Evolutionary conservation across 2,888 invertebrate species (phyloP), one percentile per base, ranked within the genome.

Genomic region (Halocaridina rubra): DNA sequence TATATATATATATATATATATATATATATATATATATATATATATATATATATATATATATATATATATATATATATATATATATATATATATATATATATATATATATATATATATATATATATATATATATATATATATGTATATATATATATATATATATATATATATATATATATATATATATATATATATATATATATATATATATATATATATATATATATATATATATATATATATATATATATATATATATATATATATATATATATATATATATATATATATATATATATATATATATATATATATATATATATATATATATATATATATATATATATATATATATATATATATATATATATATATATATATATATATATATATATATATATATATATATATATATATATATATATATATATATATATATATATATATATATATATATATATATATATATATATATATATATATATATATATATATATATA

Each of bases 131-230:
- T 75, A 75, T 75, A 46, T 46, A 75, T 75, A 75, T 75, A 46
- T 75, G n/a, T 46, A 46, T 75, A 75, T 75, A 46, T 46, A 46
- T 46, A 75, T 46, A 39, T 75, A 75, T 75, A 75, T 75, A 75
- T 75, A 75, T 46, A 75, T 75, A 46, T 75, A 59, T 75, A 46
- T 75, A 46, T 75, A 75, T 59, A 46, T 75, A 75, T 75, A 59
- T 75, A 75, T 75, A 75, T 75, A 75, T 39, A 75, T 75, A 75
- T 75, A 75, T 75, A 39, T 75, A 75, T 59, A 39, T 75, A 75
- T 75, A 59, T 75, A 75, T 75, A 75, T 75, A 75, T 75, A 75
- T 46, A 75, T 46, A 75, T 75, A 46, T 75, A 75, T 75, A 75
- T 75, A 64, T 59, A 75, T 75, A 59, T 46, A 75, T 46, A 75